phyloP scores from a whole-genome alignment of 2,888 invertebrate genomes.

The Aphrophora alni region DNA sequence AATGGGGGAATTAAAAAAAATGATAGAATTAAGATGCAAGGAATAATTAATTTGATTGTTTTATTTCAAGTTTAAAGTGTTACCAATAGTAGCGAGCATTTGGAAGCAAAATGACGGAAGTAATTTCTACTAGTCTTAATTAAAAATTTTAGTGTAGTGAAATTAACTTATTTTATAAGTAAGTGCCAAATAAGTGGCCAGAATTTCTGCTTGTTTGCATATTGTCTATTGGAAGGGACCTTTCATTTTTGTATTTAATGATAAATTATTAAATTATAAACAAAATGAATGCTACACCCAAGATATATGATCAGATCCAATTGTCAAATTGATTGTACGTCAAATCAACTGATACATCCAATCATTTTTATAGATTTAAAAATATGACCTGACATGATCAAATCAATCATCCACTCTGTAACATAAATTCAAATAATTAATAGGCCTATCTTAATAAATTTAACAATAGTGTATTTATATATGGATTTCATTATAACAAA shows the following conservation, averaged over 20 bases:
- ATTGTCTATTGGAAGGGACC: neutral
- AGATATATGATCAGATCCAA: too few relatives aligned
- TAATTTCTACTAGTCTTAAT: neutral
- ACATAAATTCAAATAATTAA: too few relatives aligned
- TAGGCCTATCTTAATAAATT: too few relatives aligned
- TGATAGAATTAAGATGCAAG: neutral
- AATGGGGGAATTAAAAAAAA: neutral
- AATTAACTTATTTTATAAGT: neutral
- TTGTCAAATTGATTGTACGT: too few relatives aligned
- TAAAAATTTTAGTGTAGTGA: neutral
- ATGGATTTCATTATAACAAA: too few relatives aligned
- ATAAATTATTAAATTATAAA: too few relatives aligned
- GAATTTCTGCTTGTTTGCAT: neutral
- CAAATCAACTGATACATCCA: too few relatives aligned
- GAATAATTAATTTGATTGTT: neutral
- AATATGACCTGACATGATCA: too few relatives aligned
- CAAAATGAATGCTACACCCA: too few relatives aligned
- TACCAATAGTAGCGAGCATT: conserved; percentile 9
- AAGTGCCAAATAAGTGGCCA: neutral
- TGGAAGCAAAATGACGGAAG: neutral
- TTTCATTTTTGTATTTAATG: neutral
- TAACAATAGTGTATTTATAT: too few relatives aligned
- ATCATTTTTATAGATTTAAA: too few relatives aligned
- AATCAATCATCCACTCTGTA: too few relatives aligned
- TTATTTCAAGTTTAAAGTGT: neutral